Evolutionary conservation across 1,140 invertebrate species (phyloP).

Genomic region (Agraylea sexmaculata): DNA sequence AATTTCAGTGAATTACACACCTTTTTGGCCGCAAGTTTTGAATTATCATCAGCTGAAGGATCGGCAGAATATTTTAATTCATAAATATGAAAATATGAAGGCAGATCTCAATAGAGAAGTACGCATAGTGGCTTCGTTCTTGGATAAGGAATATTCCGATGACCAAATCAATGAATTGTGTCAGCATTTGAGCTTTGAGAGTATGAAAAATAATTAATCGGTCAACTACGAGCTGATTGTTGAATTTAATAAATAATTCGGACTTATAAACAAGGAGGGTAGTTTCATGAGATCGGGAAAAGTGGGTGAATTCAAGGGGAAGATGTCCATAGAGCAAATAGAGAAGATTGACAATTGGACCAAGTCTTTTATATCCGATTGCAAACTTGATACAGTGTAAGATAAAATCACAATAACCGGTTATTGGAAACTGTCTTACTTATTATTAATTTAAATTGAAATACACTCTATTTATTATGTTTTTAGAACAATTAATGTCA

Average conservation of each 20-base stretch:
- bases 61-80: slow-evolving; percentile 44
- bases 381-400: no score
- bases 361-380: no score
- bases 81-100: slow-evolving; percentile 58
- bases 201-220: slow-evolving; percentile 54
- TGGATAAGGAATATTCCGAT: slow-evolving; percentile 38
- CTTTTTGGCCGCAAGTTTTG: slow-evolving; percentile 48
- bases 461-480: no score
- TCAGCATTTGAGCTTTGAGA: slow-evolving; percentile 53
- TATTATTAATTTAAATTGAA: no score
- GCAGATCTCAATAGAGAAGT: slow-evolving; percentile 48
- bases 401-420: no score
- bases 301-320: slow-evolving; percentile 51
- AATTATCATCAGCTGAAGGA: slow-evolving; percentile 45
- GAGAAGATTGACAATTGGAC: slow-evolving; percentile 46
- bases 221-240: slow-evolving; percentile 50
- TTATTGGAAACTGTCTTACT: no score
- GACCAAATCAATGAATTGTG: slow-evolving; percentile 40
- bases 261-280: slow-evolving; percentile 32
- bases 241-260: slow-evolving; percentile 32
- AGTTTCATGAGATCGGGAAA: slow-evolving; percentile 51
- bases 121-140: slow-evolving; percentile 43
- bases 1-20: slow-evolving; percentile 32
- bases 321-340: slow-evolving; percentile 43
- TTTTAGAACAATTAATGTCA: no score